Conservation (phyloP, 2,888 invertebrate genomes). For the Lissocephala sabroskyi region DNA sequence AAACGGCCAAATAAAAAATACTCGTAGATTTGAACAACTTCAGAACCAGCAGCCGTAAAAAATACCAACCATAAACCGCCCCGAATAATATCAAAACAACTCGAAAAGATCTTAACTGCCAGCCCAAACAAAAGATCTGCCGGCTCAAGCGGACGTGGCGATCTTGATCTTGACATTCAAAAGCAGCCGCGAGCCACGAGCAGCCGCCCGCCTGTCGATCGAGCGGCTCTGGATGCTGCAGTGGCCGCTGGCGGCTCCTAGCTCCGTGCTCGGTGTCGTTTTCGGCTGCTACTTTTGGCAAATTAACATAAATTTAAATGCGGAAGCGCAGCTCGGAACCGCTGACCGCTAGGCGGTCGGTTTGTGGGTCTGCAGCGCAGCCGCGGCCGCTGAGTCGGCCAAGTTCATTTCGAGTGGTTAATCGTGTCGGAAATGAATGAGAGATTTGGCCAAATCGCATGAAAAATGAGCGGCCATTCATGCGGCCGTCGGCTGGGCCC, state of each 20-base stretch:
- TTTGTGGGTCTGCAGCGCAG: neutral
- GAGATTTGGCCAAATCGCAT: neutral
- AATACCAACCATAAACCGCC: too few relatives aligned
- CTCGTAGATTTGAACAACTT: too few relatives aligned
- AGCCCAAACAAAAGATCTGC: conserved; percentile 17
- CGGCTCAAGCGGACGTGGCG: conserved; percentile 20
- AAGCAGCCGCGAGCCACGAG: conserved; percentile 5
- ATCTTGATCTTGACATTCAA: conserved; percentile 58
- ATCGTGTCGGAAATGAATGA: conserved; percentile 29
- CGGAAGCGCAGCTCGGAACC: conserved; percentile 12
- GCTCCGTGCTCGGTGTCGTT: too few relatives aligned
- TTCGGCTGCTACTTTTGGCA: too few relatives aligned
- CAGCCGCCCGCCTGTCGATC: neutral
- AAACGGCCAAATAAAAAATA: too few relatives aligned
- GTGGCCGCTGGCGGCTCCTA: too few relatives aligned
- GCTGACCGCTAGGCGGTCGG: neutral
- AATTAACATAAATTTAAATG: too few relatives aligned
- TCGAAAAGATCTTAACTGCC: conserved; percentile 5
- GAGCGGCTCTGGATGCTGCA: too few relatives aligned
- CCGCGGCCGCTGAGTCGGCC: conserved; percentile 28
- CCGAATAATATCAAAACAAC: conserved; percentile 3
- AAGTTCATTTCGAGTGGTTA: conserved; percentile 25
- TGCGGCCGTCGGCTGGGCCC: too few relatives aligned
- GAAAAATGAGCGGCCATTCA: neutral
- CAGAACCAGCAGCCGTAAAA: too few relatives aligned